Conservation (phyloP, 2,797 vertebrate species). For the Micrastur ruficollis region DNA sequence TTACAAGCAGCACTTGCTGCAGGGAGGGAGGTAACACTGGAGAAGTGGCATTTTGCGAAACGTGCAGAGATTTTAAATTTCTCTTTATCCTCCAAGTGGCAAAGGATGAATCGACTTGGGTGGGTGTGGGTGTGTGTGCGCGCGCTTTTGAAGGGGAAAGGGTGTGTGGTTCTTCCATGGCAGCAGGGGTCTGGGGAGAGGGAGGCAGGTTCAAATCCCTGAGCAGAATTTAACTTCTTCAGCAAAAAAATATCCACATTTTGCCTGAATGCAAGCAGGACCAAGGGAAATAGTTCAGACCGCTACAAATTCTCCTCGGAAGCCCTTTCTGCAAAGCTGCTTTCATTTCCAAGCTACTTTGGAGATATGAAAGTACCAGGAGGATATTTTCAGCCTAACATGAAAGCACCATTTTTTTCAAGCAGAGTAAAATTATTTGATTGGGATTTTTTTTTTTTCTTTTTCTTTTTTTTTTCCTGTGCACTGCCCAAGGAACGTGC, state of each 20-base stretch:
- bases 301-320: neutral
- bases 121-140: too few relatives aligned
- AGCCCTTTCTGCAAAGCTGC: conserved; percentile 23
- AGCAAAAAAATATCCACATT: neutral
- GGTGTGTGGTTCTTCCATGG: rapidly evolving
- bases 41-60: neutral
- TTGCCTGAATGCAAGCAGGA: neutral
- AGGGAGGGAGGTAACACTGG: neutral
- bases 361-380: conserved; percentile 25
- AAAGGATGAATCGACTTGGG: neutral
- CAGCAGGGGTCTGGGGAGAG: neutral
- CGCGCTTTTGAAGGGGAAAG: neutral
- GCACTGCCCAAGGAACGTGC: neutral
- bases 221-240: neutral
- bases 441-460: neutral
- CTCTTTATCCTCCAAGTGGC: neutral
- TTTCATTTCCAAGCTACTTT: conserved; percentile 36
- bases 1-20: neutral
- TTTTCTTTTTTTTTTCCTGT: neutral
- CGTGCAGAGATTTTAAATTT: neutral
- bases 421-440: neutral
- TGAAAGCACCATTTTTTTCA: conserved; percentile 6
- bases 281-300: neutral
- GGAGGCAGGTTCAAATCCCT: neutral
- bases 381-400: conserved; percentile 33